Evolutionary conservation across 2,797 vertebrate genomes (phyloP), one percentile per base, ranked within the genome.

Genomic region (Natrix natrix): DNA sequence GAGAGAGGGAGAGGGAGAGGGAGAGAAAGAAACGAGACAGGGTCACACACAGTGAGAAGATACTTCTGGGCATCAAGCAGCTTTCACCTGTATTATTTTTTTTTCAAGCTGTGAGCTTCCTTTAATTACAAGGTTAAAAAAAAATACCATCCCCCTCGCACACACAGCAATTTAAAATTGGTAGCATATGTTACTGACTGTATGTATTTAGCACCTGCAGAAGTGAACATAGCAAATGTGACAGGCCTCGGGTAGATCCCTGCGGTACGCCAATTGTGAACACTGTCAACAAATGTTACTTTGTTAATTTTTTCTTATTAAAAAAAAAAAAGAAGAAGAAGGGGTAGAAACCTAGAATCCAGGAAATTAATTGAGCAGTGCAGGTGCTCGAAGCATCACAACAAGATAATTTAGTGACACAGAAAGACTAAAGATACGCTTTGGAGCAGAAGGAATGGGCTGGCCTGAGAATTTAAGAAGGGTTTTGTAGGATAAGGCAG

Each of bases 151-250:
- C 32, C 56, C 13, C 52, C 54, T 60, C 7, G 0, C 6, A 22
- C 86, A 90, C 94, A 91, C 95, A 91, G 95, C 37, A 43, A 83
- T 96, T 97, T 97, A 96, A 97, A 97, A 97, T 95, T 97, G 96
- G 97, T 97, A 98, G 98, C 98, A 98, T 98, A 97, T 98, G 98
- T 98, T 98, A 97, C 97, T 98, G 98, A 98, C 97, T 98, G 97
- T 97, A 94, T 96, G 97, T 96, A 97, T 97, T 98, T 98, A 98
- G 96, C 98, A 98, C 98, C 98, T 98, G 98, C 98, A 98, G 97
- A 97, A 98, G 97, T 97, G 97, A 97, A 92, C 97, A 96, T 88
- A 95, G 96, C 93, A 96, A 96, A 96, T 96, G 97, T 97, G 98
- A 97, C 98, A 98, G 97, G 96, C 10, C 97, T 97, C 94, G 95